These are phyloP conservation scores for Sinocyclocheilus rhinocerous DNA, from an alignment of 2,113 vertebrate species.

Conservation along the genomic window DNA sequence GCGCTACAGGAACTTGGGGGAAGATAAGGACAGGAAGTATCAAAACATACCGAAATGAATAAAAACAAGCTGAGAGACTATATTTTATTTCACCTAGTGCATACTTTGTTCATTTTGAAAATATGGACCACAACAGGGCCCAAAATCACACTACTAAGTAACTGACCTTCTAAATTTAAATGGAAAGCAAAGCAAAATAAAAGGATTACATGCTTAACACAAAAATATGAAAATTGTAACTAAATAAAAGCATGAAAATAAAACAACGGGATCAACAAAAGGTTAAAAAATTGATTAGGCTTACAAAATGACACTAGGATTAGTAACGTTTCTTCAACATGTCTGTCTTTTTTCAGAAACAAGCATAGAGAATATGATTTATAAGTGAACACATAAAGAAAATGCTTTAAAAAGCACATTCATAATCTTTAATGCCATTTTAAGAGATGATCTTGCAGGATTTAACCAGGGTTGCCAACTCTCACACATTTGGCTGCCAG, in stretches of 20 bases:
- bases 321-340: neutral
- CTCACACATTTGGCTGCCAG: no score
- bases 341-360: neutral
- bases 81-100: neutral
- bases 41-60: neutral
- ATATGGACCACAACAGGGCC: neutral
- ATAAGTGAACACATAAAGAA: neutral
- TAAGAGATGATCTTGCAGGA: neutral
- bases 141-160: neutral
- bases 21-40: constrained; percentile 29
- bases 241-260: neutral
- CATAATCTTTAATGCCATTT: neutral
- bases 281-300: neutral
- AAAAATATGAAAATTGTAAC: neutral
- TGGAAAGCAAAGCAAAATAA: neutral
- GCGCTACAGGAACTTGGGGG: neutral
- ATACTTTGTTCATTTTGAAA: neutral
- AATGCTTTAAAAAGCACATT: neutral
- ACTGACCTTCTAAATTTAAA: neutral
- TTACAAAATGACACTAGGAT: neutral
- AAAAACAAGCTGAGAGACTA: neutral
- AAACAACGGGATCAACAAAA: no score
- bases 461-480: neutral
- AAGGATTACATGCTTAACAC: neutral
- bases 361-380: neutral